These are phyloP conservation scores for Galeruca laticollis DNA, from an alignment of 2,888 invertebrate genomes.

Conservation along the genomic window DNA sequence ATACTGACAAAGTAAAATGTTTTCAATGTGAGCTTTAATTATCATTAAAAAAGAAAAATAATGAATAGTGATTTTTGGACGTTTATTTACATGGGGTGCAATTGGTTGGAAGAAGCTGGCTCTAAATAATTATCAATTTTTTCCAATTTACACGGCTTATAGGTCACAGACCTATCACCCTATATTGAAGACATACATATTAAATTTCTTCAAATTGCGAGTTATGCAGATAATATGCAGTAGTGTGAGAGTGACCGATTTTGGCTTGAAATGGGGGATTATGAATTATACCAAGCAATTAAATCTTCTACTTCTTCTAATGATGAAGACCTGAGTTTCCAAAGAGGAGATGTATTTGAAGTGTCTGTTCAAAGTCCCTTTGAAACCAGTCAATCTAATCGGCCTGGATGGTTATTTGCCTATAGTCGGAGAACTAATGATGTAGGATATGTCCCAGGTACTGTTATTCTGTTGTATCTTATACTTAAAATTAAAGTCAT, in stretches of 20 bases:
- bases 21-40: conserved; percentile 17
- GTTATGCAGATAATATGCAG: conserved; percentile 52
- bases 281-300: conserved; percentile 64
- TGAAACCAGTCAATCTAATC: conserved; percentile 55
- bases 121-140: not conserved
- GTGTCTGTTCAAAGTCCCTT: conserved; percentile 62
- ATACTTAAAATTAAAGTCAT: conserved; percentile 11
- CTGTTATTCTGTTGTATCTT: conserved; percentile 33
- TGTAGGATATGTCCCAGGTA: conserved; percentile 66
- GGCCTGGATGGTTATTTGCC: conserved; percentile 65
- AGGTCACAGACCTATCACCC: not conserved
- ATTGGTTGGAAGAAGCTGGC: not conserved
- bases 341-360: conserved; percentile 66
- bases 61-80: conserved; percentile 44
- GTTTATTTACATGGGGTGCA: conserved; percentile 24
- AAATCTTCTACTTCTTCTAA: conserved; percentile 61
- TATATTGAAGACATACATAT: not conserved
- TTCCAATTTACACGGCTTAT: conserved; percentile 3
- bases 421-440: conserved; percentile 64
- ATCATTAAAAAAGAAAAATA: conserved; percentile 27
- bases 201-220: conserved; percentile 28
- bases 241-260: conserved; percentile 46
- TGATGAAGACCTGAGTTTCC: conserved; percentile 61
- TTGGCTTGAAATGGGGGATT: conserved; percentile 64
- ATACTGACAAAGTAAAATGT: conserved; percentile 15